A percentile compares a stretch with the other conserved stretches of the same genome.
phyloP scores from a whole-genome alignment of 2,888 invertebrate species.

The Luperina testacea region DNA sequence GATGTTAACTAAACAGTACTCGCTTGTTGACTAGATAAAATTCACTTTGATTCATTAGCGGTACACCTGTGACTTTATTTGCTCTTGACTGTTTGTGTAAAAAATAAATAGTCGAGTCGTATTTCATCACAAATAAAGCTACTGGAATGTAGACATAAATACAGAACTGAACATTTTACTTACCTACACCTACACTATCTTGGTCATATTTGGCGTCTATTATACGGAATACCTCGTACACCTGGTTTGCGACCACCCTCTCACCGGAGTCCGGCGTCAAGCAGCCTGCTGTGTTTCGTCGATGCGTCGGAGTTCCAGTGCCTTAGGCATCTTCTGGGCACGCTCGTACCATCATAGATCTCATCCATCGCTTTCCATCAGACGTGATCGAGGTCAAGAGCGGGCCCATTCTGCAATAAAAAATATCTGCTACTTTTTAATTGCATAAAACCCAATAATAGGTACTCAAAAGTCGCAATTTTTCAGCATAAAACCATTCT shows the following conservation, averaged over 20 bases:
- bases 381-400: too few species aligned
- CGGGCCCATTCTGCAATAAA: too few species aligned
- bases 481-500: not conserved
- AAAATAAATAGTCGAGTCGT: not conserved
- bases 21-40: slow-evolving; percentile 46
- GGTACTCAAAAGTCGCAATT: not conserved
- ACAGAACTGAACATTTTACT: not conserved
- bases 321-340: too few species aligned
- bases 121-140: not conserved
- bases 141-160: not conserved
- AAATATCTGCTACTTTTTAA: not conserved
- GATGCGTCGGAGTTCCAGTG: too few species aligned
- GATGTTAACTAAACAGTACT: slow-evolving; percentile 53
- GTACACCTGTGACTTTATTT: slow-evolving; percentile 18
- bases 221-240: not conserved
- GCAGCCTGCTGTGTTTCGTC: too few species aligned
- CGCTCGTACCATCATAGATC: too few species aligned
- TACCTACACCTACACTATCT: too few species aligned
- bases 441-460: not conserved
- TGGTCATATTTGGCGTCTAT: not conserved
- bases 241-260: too few species aligned
- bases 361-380: too few species aligned
- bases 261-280: too few species aligned
- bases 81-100: not conserved
- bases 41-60: slow-evolving; percentile 29